Percentiles rank a stretch among this genome's conserved stretches.
Conservation (phyloP, 2,888 invertebrate genomes). For the Pomacea canaliculata region DNA sequence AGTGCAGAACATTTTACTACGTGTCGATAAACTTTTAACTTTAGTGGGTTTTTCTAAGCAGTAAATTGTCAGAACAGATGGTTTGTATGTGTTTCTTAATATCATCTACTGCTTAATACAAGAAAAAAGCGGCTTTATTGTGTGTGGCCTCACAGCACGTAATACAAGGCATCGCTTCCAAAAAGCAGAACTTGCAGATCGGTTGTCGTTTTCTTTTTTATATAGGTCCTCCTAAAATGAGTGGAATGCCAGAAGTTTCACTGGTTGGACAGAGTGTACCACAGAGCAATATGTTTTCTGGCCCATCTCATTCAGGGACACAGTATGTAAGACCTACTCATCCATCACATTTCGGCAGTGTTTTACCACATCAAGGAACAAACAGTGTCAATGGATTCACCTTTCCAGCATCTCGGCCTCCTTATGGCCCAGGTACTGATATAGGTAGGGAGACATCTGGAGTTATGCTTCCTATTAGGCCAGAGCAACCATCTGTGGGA, state of each 20-base stretch:
- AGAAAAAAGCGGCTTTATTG: no score
- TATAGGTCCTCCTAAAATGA: slow-evolving; percentile 19
- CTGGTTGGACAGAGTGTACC: slow-evolving; percentile 4
- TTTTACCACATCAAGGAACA: slow-evolving; percentile 6
- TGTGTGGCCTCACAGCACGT: no score
- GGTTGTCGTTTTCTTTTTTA: background rate
- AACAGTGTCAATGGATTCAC: slow-evolving; percentile 26
- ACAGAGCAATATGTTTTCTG: slow-evolving; percentile 3
- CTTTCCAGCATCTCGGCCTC: slow-evolving; percentile 15
- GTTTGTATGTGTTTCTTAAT: no score
- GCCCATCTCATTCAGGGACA: background rate
- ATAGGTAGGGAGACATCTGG: slow-evolving; percentile 19
- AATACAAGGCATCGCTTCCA: no score
- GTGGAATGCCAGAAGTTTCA: background rate
- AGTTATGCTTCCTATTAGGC: slow-evolving; percentile 1
- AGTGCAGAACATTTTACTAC: no score
- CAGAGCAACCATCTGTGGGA: slow-evolving; percentile 3
- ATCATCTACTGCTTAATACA: no score
- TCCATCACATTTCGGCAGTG: slow-evolving; percentile 13
- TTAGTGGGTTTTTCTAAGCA: no score
- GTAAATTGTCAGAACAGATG: no score
- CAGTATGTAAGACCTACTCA: slow-evolving; percentile 6
- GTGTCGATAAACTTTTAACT: no score
- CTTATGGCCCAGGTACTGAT: slow-evolving; percentile 6
- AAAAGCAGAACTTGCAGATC: no score